These are phyloP conservation scores for Zosterops borbonicus DNA, from an alignment of 2,113 vertebrate species.

Conservation along the genomic window DNA sequence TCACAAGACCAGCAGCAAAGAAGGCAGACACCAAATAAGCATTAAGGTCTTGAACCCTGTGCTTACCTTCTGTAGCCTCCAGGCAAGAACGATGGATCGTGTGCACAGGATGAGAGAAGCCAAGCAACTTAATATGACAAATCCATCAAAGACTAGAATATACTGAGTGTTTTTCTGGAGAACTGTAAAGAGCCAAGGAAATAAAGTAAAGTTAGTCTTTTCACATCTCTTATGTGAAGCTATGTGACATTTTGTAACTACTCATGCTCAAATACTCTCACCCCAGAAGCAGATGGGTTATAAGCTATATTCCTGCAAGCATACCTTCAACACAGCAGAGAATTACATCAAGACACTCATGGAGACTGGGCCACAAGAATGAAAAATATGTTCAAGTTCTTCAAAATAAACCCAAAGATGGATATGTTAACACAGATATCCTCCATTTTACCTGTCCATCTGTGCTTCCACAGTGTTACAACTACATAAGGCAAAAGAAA, in stretches of 20 bases:
- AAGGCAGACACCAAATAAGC: background rate
- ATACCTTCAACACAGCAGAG: background rate
- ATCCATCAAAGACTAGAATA: slow-evolving; percentile 86
- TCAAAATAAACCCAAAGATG: background rate
- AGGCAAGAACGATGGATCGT: slow-evolving; percentile 88
- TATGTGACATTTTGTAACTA: background rate
- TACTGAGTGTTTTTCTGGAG: slow-evolving; percentile 90
- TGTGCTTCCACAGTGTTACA: background rate
- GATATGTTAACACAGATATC: background rate
- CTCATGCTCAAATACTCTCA: background rate
- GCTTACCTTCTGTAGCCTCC: slow-evolving; percentile 87
- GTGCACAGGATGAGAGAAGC: slow-evolving; percentile 88
- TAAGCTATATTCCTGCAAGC: background rate
- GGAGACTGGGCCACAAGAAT: background rate
- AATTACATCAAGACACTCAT: background rate
- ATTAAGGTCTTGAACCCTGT: background rate
- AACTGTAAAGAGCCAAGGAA: slow-evolving; percentile 63
- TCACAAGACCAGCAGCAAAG: background rate
- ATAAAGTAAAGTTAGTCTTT: background rate
- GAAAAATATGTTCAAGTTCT: background rate
- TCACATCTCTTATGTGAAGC: background rate
- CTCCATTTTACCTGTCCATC: background rate
- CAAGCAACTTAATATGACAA: slow-evolving; percentile 87
- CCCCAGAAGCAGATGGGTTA: rapidly evolving
- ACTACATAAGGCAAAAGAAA: background rate